Conservation (phyloP, 2,113 vertebrate species). For the Xiphorhynchus elegans region DNA sequence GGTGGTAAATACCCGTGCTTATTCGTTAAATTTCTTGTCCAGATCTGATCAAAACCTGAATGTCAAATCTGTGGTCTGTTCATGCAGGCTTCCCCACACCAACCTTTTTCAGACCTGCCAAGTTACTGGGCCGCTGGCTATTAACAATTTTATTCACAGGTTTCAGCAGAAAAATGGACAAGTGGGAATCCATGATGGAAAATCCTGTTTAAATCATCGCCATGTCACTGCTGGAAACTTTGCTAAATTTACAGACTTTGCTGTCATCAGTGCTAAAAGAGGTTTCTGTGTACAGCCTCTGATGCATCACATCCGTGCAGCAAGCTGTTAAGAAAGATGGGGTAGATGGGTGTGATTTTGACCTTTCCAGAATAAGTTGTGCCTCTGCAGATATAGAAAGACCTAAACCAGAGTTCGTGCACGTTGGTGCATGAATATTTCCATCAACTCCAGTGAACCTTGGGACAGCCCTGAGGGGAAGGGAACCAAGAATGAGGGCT, state of each 20-base stretch:
- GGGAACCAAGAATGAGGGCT: neutral
- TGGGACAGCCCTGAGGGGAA: neutral
- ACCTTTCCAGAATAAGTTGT: conserved; percentile 22
- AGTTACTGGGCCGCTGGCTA: conserved; percentile 28
- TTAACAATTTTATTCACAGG: conserved; percentile 15
- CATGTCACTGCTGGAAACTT: conserved; percentile 12
- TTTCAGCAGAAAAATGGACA: conserved; percentile 41
- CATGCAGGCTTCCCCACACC: conserved; percentile 25
- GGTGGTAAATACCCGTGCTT: conserved; percentile 11
- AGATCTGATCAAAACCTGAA: conserved; percentile 40
- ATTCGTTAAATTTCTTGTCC: conserved; percentile 54
- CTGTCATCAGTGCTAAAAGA: conserved; percentile 41
- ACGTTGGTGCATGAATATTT: neutral
- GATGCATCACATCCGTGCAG: neutral
- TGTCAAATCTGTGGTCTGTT: conserved; percentile 32
- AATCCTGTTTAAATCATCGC: conserved; percentile 3
- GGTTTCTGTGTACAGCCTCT: neutral
- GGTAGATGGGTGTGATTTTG: conserved; percentile 6
- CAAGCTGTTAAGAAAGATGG: conserved; percentile 43
- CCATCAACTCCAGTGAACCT: neutral
- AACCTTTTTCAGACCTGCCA: conserved; percentile 31
- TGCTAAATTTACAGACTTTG: conserved; percentile 48
- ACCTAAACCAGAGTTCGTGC: neutral
- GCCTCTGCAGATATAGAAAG: neutral
- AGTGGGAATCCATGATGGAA: conserved; percentile 15